Conservation (phyloP, 2,113 vertebrate genomes). For the Procavia capensis region DNA sequence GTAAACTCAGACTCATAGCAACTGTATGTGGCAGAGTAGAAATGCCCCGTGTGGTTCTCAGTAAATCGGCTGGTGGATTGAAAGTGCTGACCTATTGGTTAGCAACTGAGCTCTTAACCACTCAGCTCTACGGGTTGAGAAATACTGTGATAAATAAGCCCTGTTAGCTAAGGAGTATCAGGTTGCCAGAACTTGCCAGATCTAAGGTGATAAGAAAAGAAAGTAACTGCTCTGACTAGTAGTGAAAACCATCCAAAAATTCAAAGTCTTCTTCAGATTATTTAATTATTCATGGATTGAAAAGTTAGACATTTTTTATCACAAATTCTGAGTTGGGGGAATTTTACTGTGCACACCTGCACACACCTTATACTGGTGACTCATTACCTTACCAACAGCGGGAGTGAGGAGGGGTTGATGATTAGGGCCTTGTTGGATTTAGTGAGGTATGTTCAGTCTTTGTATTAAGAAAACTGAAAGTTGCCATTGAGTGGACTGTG, state of each 20-base stretch:
- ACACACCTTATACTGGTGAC: neutral
- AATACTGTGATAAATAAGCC: neutral
- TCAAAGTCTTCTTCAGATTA: neutral
- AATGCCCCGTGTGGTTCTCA: neutral
- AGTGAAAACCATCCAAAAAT: neutral
- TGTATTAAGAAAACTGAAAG: neutral
- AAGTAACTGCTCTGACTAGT: neutral
- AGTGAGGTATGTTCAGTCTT: neutral
- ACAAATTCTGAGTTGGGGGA: neutral
- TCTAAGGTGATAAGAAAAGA: neutral
- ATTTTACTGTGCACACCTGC: neutral
- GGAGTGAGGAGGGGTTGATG: no score
- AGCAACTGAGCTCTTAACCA: neutral
- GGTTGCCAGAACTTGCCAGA: neutral
- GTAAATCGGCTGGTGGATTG: neutral
- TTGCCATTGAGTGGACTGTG: neutral
- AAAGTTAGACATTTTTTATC: neutral
- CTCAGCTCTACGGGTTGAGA: neutral
- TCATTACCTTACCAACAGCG: no score
- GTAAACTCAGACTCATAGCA: neutral
- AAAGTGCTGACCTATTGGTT: neutral
- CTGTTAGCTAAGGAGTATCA: neutral
- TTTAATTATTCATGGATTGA: neutral
- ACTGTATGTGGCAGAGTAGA: neutral
- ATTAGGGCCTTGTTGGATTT: neutral